Percentiles rank a stretch among this genome's conserved stretches.
Evolutionary conservation across 2,113 vertebrate species (phyloP).

Genomic region (Pavo muticus): DNA sequence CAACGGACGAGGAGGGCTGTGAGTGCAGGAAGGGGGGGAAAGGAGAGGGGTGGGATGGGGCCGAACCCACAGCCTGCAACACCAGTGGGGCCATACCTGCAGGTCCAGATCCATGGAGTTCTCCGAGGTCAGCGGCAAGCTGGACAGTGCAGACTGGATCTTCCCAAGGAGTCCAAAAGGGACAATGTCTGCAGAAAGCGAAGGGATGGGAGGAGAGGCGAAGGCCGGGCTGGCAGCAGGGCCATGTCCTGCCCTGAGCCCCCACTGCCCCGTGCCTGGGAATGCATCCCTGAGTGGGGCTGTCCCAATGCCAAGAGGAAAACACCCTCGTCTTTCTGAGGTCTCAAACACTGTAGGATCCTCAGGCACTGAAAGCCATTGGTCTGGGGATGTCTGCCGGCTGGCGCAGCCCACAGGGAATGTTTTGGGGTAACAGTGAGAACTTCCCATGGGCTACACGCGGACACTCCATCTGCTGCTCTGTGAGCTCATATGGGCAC

Average conservation of each 20-base stretch:
- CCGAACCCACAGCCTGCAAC: background rate
- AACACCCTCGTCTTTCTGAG: background rate
- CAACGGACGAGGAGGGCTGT: background rate
- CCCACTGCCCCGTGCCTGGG: background rate
- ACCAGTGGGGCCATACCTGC: background rate
- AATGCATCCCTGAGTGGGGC: rapidly evolving
- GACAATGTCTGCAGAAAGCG: background rate
- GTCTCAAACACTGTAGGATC: rapidly evolving
- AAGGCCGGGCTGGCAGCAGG: background rate
- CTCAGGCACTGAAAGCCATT: background rate
- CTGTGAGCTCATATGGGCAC: background rate
- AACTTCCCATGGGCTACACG: background rate
- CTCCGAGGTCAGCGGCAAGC: rapidly evolving
- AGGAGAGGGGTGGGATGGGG: rapidly evolving
- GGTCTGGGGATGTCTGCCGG: no score
- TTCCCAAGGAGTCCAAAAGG: slow-evolving; percentile 4
- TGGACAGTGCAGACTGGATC: slow-evolving; percentile 14
- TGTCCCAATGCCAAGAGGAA: background rate
- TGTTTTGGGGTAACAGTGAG: rapidly evolving
- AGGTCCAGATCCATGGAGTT: slow-evolving; percentile 23
- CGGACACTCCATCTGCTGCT: rapidly evolving
- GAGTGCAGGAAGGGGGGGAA: rapidly evolving
- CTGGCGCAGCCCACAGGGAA: background rate
- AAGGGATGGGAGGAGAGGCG: background rate
- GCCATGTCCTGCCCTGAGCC: background rate